Base-by-base conservation (phyloP, 1,140 invertebrate species). In the Aphidius gifuensis region DNA sequence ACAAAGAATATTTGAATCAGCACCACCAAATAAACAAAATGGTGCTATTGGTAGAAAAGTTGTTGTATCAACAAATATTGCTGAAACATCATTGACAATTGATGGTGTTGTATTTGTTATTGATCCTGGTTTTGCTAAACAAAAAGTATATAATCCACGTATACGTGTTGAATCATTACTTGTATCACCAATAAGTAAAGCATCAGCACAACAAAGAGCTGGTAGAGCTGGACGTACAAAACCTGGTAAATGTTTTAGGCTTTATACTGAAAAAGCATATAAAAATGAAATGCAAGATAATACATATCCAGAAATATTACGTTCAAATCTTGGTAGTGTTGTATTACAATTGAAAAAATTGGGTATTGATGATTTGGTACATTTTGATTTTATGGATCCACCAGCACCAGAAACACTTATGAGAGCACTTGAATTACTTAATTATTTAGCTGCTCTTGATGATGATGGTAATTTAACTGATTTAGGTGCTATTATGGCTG, bases 341-440 rank as follows among this genome's bases (percentile, higher is more conserved):
- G 97, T 99, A 50, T 80, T 99, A 60, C 97, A 99, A 82, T 83
- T 99, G 68, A 99, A 99, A 78, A 99, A 99, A 83, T 85, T 99
- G 45, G 98, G 98, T 66, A 99, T 99, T 70, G 96, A 99, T 77
- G 98, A 99, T 84, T 83, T 99, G 69, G 97, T 99, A 44, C 97
- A 99, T 80, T 99, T 99, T 82, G 97, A 99, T 82, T 99, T 99
- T 80, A 99, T 99, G 97, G 97, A 99, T 84, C 97, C 97, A 16
- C 97, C 97, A 32, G 98, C 98, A n/a, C 98, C 98, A 0, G 97
- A 99, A 85, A 99, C 98, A 0, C 82, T 99, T n/a, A 99, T 99
- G 97, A 83, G 97, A 77, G 97, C 98, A 3, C 78, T 99, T 58
- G 98, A 99, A 83, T 82, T 99, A 57, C 83, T 99, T 8, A 99